phyloP scores from a whole-genome alignment of 92 coral and sea anemone genomes.

The Epizoanthus illoricatus region DNA sequence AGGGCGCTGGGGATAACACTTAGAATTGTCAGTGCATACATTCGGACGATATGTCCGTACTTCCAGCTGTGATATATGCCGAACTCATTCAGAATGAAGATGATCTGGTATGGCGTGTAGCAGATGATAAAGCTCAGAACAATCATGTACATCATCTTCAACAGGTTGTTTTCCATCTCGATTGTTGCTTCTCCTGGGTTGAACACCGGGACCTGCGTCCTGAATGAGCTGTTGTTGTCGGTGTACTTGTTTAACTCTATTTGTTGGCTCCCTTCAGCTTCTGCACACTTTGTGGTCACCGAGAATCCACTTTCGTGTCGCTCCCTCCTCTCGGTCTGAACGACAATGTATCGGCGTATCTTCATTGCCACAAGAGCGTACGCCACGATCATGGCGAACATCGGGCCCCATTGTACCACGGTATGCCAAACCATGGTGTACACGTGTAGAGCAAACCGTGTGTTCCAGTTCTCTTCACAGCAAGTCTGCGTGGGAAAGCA shows the following conservation, averaged over 20 bases:
- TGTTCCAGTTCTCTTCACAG: not conserved
- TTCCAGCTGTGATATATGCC: not conserved
- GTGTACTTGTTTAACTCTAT: not conserved
- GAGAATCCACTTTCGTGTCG: slow-evolving; percentile 15
- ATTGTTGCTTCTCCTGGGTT: not conserved
- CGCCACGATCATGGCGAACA: slow-evolving; percentile 41
- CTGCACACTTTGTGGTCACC: not conserved
- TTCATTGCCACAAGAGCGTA: slow-evolving; percentile 41
- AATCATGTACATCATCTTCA: slow-evolving; percentile 44
- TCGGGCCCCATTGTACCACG: slow-evolving; percentile 27
- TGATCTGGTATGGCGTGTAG: slow-evolving; percentile 45
- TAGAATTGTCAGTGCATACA: not conserved
- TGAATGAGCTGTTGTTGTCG: not conserved
- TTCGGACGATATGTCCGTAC: not conserved
- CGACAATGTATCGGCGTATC: slow-evolving; percentile 41
- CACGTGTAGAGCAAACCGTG: not conserved
- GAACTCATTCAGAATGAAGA: slow-evolving; percentile 1
- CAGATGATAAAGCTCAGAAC: slow-evolving; percentile 41
- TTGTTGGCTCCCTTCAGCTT: not conserved
- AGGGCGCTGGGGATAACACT: slow-evolving; percentile 50
- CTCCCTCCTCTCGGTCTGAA: slow-evolving; percentile 4
- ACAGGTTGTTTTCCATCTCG: slow-evolving; percentile 55
- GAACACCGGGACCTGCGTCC: not conserved
- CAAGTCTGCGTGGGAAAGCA: not conserved
- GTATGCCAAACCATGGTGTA: not conserved